phyloP scores from a whole-genome alignment of 1,140 invertebrate species.

The Macrobrachium nipponense region DNA sequence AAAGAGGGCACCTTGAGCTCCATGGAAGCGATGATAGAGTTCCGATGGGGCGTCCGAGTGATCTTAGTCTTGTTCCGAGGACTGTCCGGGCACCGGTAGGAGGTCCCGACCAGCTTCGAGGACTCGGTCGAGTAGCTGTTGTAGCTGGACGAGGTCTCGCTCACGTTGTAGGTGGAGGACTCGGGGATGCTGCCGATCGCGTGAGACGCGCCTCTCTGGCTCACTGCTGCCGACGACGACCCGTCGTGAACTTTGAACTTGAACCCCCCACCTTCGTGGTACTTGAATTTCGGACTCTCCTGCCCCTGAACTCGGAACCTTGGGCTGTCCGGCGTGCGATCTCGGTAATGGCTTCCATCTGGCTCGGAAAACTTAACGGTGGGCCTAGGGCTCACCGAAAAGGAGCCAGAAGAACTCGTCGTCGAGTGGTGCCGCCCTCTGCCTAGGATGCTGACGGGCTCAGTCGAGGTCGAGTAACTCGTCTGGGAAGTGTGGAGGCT shows the following conservation, averaged over 20 bases:
- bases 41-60: slow-evolving; percentile 53
- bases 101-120: slow-evolving; percentile 44
- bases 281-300: slow-evolving; percentile 38
- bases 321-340: slow-evolving; percentile 35
- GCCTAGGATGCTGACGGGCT: slow-evolving; percentile 62
- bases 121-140: slow-evolving; percentile 36
- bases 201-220: slow-evolving; percentile 7
- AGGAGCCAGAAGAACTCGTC: slow-evolving; percentile 6
- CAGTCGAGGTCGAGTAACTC: slow-evolving; percentile 24
- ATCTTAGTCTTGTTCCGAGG: slow-evolving; percentile 20
- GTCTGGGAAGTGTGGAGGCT: slow-evolving; percentile 7
- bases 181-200: slow-evolving; percentile 38
- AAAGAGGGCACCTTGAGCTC: slow-evolving; percentile 62
- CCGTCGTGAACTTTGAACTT: slow-evolving; percentile 50
- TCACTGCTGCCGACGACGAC: background rate
- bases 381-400: slow-evolving; percentile 49
- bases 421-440: slow-evolving; percentile 56
- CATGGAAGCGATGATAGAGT: slow-evolving; percentile 61
- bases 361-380: slow-evolving; percentile 61
- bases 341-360: slow-evolving; percentile 7
- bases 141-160: slow-evolving; percentile 13
- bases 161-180: slow-evolving; percentile 1
- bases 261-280: slow-evolving; percentile 33
- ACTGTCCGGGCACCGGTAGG: slow-evolving; percentile 46
- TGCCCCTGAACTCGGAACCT: slow-evolving; percentile 12